Percentiles rank a stretch among this genome's conserved stretches.
Evolutionary conservation across 2,113 vertebrate species (phyloP).

Genomic region (Balaenoptera acutorostrata): DNA sequence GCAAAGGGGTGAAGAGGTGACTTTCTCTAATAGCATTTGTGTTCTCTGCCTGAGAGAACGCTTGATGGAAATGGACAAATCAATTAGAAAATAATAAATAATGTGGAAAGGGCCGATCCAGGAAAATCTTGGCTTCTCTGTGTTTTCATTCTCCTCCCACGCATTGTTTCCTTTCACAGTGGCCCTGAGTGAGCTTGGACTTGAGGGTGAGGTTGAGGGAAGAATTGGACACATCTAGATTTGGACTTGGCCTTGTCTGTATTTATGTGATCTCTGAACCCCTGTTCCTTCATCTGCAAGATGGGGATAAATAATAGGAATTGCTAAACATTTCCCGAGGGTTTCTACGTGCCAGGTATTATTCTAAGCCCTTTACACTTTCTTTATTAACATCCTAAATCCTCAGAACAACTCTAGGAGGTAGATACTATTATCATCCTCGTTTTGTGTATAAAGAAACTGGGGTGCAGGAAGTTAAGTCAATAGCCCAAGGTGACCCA

Average conservation of each 20-base stretch:
- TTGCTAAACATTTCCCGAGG: background rate
- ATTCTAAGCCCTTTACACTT: background rate
- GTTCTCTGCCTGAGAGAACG: background rate
- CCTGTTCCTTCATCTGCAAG: background rate
- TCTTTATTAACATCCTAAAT: background rate
- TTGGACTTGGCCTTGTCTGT: slow-evolving; percentile 1
- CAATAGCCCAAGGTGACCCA: background rate
- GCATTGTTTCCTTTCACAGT: background rate
- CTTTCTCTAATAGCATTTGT: slow-evolving; percentile 40
- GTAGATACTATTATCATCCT: background rate
- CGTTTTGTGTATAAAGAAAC: background rate
- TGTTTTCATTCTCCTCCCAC: slow-evolving; percentile 18
- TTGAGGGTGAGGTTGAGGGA: background rate
- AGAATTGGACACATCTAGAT: background rate
- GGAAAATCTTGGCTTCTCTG: background rate
- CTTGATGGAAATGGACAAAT: slow-evolving; percentile 25
- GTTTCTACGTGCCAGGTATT: background rate
- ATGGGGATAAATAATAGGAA: background rate
- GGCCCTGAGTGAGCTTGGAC: background rate
- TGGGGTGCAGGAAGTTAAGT: background rate
- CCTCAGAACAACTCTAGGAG: background rate
- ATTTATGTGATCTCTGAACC: background rate
- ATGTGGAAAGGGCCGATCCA: background rate
- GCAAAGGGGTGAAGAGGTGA: background rate
- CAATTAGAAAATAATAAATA: slow-evolving; percentile 27